phyloP scores from a whole-genome alignment of 2,888 invertebrate species.

The Lampropteryx suffumata region DNA sequence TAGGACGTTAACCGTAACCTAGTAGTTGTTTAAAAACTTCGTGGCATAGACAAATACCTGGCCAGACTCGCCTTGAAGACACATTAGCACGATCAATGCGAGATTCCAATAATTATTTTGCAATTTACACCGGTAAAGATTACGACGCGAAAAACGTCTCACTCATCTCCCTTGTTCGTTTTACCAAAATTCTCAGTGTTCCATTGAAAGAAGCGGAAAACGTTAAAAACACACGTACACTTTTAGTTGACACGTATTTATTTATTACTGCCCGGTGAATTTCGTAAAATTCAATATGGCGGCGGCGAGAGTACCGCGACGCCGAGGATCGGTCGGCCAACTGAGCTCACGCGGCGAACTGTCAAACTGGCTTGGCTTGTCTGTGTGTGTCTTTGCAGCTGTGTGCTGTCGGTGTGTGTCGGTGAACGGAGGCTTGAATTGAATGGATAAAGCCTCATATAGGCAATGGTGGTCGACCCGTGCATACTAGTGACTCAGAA shows the following conservation, averaged over 20 bases:
- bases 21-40: constrained; percentile 38
- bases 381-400: constrained; percentile 43
- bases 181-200: constrained; percentile 31
- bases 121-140: constrained; percentile 62
- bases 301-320: constrained; percentile 65
- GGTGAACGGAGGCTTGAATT: constrained; percentile 66
- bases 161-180: constrained; percentile 25
- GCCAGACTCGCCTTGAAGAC: constrained; percentile 41
- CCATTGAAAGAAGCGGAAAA: constrained; percentile 36
- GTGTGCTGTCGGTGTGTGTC: constrained; percentile 35
- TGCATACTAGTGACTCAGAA: constrained; percentile 53
- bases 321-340: constrained; percentile 79
- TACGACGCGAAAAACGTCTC: constrained; percentile 32
- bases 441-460: constrained; percentile 55
- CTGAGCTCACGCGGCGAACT: constrained; percentile 66
- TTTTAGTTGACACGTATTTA: constrained; percentile 70
- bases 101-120: constrained; percentile 66
- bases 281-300: constrained; percentile 65
- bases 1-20: constrained; percentile 39
- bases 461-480: constrained; percentile 35
- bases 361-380: constrained; percentile 73
- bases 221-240: constrained; percentile 48
- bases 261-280: constrained; percentile 57
- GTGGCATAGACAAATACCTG: constrained; percentile 47
- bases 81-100: constrained; percentile 46